A percentile compares a stretch with the other conserved stretches of the same genome.
Conservation (phyloP, 2,113 vertebrate genomes). For the Periophthalmus modestus region DNA sequence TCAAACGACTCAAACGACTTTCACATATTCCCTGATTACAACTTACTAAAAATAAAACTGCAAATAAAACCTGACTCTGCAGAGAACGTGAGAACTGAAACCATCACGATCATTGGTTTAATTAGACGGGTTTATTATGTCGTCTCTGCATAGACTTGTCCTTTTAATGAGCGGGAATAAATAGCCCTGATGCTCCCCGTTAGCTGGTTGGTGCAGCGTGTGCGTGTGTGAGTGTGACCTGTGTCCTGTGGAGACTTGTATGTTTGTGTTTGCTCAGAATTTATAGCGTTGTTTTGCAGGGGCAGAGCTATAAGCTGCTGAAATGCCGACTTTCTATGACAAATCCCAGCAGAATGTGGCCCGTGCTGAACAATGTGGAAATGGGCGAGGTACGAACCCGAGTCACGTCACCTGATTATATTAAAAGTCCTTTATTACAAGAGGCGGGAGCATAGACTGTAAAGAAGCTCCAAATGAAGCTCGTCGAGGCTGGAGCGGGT, state of each 20-base stretch:
- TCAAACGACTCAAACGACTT: neutral
- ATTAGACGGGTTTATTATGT: constrained; percentile 38
- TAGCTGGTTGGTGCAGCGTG: too few relatives aligned
- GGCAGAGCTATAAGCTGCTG: constrained; percentile 16
- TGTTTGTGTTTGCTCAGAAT: constrained; percentile 16
- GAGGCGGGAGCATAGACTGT: too few relatives aligned
- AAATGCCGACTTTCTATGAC: constrained; percentile 11
- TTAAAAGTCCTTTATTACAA: too few relatives aligned
- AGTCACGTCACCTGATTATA: too few relatives aligned
- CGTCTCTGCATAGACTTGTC: constrained; percentile 33
- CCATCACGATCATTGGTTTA: constrained; percentile 7
- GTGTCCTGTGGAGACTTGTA: constrained; percentile 1
- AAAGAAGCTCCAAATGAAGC: too few relatives aligned
- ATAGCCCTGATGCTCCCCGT: constrained; percentile 9
- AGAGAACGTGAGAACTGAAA: constrained; percentile 5
- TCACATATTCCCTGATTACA: constrained; percentile 22
- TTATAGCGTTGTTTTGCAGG: constrained; percentile 28
- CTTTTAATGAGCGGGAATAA: constrained; percentile 20
- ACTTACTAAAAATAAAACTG: constrained; percentile 26
- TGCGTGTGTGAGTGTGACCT: constrained; percentile 21
- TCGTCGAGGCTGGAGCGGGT: too few relatives aligned
- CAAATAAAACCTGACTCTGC: constrained; percentile 20
- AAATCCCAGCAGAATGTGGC: too few relatives aligned
- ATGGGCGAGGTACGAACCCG: too few relatives aligned
- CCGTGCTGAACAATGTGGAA: too few relatives aligned